Percentiles rank a stretch among this genome's conserved stretches.
Evolutionary conservation across 2,113 vertebrate species (phyloP).

Genomic region (Myotis brandtii): DNA sequence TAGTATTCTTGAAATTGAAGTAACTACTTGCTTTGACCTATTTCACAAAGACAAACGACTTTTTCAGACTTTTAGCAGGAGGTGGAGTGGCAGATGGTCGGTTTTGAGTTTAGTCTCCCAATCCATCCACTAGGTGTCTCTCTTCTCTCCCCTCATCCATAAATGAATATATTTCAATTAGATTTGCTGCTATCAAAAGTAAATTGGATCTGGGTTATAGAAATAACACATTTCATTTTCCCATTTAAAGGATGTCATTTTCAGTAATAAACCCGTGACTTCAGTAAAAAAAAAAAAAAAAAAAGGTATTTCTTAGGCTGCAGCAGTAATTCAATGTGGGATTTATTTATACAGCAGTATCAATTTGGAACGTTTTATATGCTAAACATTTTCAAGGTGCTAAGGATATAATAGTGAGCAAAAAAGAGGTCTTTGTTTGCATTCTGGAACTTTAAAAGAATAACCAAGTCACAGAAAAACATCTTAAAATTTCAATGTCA

Average conservation of each 20-base stretch:
- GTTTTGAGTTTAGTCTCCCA: neutral
- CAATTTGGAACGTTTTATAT: neutral
- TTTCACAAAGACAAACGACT: neutral
- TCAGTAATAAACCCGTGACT: neutral
- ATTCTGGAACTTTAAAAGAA: neutral
- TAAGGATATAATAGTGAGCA: neutral
- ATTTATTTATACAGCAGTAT: neutral
- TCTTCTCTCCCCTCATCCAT: neutral
- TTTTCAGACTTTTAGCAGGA: neutral
- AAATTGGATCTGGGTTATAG: neutral
- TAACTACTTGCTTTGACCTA: neutral
- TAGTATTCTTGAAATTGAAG: constrained; percentile 30
- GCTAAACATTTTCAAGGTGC: neutral
- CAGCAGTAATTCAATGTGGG: neutral
- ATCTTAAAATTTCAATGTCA: constrained; percentile 10
- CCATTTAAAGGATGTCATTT: constrained; percentile 19
- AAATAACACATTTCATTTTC: neutral
- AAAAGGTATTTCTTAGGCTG: constrained; percentile 1
- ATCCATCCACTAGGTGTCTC: constrained; percentile 16
- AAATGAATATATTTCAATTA: neutral
- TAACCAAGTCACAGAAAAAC: neutral
- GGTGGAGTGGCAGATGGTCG: neutral
- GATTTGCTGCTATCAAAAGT: constrained; percentile 15
- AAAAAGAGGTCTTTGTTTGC: neutral
- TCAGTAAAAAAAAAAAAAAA: constrained; percentile 28